Conservation (phyloP, 2,888 invertebrate genomes). For the Sinodicranocentrus sp. region DNA sequence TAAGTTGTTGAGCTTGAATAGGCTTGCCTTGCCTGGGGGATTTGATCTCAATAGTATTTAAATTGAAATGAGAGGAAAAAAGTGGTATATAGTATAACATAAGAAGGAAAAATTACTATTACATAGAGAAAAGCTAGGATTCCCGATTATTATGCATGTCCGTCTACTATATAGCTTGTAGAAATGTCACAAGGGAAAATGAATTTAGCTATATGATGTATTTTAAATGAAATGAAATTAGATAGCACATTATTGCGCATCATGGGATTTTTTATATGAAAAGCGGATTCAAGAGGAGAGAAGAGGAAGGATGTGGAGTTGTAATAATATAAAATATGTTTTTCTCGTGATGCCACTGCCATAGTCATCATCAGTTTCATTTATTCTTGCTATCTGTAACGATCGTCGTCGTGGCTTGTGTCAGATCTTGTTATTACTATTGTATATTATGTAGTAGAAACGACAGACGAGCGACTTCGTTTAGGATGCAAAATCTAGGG, state of each 20-base stretch:
- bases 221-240: constrained; percentile 17
- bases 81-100: too few species aligned
- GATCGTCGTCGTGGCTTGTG: too few species aligned
- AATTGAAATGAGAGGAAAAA: not conserved
- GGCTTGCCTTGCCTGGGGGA: constrained; percentile 30
- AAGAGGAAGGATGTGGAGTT: too few species aligned
- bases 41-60: constrained; percentile 39
- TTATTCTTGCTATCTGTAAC: constrained; percentile 15
- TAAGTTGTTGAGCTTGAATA: not conserved
- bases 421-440: constrained; percentile 6
- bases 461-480: not conserved
- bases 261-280: too few species aligned
- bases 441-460: constrained; percentile 1
- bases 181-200: constrained; percentile 5
- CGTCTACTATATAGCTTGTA: too few species aligned
- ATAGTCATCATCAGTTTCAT: not conserved
- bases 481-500: constrained; percentile 55
- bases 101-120: too few species aligned
- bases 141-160: constrained; percentile 46
- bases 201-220: constrained; percentile 4
- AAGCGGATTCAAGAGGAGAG: not conserved
- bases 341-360: too few species aligned
- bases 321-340: too few species aligned
- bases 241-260: too few species aligned
- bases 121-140: too few species aligned